Evolutionary conservation across 2,113 vertebrate species (phyloP).

Genomic region (Tetraodon nigroviridis): DNA sequence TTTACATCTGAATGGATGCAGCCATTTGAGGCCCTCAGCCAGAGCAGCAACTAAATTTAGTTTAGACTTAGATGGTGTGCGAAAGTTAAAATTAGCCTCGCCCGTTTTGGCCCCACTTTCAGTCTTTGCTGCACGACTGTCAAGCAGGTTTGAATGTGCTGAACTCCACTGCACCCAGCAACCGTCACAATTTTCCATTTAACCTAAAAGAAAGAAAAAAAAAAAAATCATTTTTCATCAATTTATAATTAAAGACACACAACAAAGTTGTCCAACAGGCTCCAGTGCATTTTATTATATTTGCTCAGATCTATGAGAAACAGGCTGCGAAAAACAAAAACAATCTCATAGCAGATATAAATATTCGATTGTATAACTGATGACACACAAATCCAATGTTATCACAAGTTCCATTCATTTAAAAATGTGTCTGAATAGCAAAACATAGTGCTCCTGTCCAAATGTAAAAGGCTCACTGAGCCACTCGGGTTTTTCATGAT

Average conservation of each 20-base stretch:
- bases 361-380: slow-evolving; percentile 50
- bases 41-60: slow-evolving; percentile 32
- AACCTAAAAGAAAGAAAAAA: background rate
- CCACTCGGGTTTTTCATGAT: slow-evolving; percentile 12
- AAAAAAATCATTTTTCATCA: no score
- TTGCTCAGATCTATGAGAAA: slow-evolving; percentile 59
- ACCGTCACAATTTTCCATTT: background rate
- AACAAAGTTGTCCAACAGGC: slow-evolving; percentile 26
- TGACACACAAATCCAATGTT: slow-evolving; percentile 28
- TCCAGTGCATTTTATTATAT: slow-evolving; percentile 69
- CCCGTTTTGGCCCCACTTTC: slow-evolving; percentile 16
- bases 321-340: slow-evolving; percentile 47
- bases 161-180: background rate
- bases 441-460: slow-evolving; percentile 25
- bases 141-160: background rate
- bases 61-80: slow-evolving; percentile 30
- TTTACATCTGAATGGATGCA: background rate
- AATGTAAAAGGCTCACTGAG: slow-evolving; percentile 44
- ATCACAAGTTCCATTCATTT: slow-evolving; percentile 29
- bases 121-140: background rate
- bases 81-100: slow-evolving; percentile 52
- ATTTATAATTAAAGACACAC: background rate
- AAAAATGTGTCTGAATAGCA: slow-evolving; percentile 38
- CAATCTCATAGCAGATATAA: slow-evolving; percentile 51
- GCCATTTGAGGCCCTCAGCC: slow-evolving; percentile 15